Evolutionary conservation across 2,797 vertebrate species (phyloP), one percentile per base, ranked within the genome.

Genomic region (Mus spretus): DNA sequence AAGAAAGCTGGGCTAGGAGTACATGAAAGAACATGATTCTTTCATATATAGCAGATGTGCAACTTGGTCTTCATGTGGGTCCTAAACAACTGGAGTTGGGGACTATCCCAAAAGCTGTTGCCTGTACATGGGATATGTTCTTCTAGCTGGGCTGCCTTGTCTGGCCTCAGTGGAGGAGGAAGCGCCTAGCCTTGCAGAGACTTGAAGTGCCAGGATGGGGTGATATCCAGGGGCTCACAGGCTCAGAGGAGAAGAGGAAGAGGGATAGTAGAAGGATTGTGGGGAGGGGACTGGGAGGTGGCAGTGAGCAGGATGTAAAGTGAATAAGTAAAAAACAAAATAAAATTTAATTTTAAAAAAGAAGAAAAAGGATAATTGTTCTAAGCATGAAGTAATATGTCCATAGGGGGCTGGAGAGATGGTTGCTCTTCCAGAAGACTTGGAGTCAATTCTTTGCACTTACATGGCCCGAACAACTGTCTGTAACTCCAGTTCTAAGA

Each of bases 21-120:
- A 63, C 53, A 78, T 7, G 50, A 94, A 67, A 90, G 31, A 84
- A 81, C 24, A 89, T 44, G 11, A 70, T 93, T 96, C 59, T 70
- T 70, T n/a, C 34, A 17, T 70, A 70, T 70, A 28, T 70, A 70
- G 34, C 34, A 34, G 34, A n/a, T 70, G 67, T 19, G 15, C 67
- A 70, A 15, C 34, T n/a, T 70, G 67, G 14, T n/a, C 67, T 70
- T 70, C 67, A 70, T 70, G 67, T 70, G 67, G 67, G 6, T n/a
- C 15, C 67, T 70, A 19, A 70, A n/a, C 34, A n/a, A n/a, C 34
- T n/a, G 67, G 34, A 70, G 17, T 6, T 2, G 67, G 15, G 6
- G 34, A 50, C 67, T 70, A 1, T 70, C 34, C 34, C 13, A n/a
- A 70, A 19, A 70, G 15, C 15, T n/a, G 65, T 67, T n/a, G 31